These are phyloP conservation scores for Laothoe populi DNA, from an alignment of 2,888 invertebrate species.

Conservation along the genomic window DNA sequence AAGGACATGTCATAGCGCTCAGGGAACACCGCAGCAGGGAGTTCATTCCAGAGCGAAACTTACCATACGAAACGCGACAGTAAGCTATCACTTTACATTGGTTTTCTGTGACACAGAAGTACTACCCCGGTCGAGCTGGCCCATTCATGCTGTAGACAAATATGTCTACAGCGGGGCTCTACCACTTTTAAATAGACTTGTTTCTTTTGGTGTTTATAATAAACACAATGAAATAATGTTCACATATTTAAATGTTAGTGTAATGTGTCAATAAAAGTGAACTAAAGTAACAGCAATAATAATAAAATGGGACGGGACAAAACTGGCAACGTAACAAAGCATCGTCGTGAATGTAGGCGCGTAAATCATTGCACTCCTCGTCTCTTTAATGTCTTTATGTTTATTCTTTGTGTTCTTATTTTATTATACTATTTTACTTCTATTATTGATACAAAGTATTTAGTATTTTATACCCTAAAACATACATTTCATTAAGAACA, in stretches of 20 bases:
- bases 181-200: no score
- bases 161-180: no score
- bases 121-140: no score
- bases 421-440: constrained; percentile 34
- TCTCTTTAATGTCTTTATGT: constrained; percentile 56
- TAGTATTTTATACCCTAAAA: background rate
- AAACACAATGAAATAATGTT: background rate
- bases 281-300: constrained; percentile 40
- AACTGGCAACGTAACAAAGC: constrained; percentile 46
- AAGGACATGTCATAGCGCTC: no score
- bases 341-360: constrained; percentile 43
- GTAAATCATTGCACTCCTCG: constrained; percentile 63
- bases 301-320: constrained; percentile 48
- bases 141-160: no score
- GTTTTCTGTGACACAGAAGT: no score
- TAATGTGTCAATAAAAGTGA: constrained; percentile 33
- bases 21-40: no score
- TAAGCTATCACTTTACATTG: no score
- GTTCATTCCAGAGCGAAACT: no score
- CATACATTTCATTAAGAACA: background rate
- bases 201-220: background rate
- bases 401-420: constrained; percentile 50
- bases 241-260: constrained; percentile 27
- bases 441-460: background rate
- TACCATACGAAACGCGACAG: no score